These are phyloP conservation scores for Caradrina clavipalpis DNA, from an alignment of 2,888 invertebrate genomes.

Conservation along the genomic window DNA sequence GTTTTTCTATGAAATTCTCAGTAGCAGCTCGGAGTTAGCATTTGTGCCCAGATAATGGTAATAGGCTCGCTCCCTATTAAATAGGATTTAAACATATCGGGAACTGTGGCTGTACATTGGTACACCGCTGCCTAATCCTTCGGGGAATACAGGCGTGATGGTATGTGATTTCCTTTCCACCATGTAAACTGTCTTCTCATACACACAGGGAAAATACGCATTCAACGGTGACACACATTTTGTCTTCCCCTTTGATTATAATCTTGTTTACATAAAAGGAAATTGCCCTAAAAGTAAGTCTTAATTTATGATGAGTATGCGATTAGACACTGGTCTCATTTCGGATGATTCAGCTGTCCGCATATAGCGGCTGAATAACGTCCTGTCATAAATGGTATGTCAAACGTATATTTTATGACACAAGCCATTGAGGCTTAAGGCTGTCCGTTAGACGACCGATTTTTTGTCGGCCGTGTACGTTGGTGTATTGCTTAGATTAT, in stretches of 20 bases:
- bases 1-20: no score
- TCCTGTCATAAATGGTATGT: conserved; percentile 67
- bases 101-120: no score
- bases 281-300: conserved; percentile 54
- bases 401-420: conserved; percentile 59
- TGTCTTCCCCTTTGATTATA: conserved; percentile 35
- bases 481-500: no score
- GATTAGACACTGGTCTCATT: conserved; percentile 79
- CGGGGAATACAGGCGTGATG: no score
- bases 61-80: no score
- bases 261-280: conserved; percentile 44
- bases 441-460: no score
- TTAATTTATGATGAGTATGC: conserved; percentile 56
- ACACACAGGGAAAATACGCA: conserved; percentile 11
- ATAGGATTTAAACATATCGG: no score
- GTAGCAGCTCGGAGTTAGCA: no score
- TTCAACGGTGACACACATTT: conserved; percentile 39
- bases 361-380: conserved; percentile 70
- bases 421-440: conserved; percentile 47
- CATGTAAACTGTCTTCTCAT: neutral
- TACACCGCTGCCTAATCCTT: no score
- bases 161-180: no score
- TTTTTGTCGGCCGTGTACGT: no score
- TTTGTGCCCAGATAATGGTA: no score
- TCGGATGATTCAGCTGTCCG: conserved; percentile 78